These are phyloP conservation scores for Phrynosoma blainvillii DNA, from an alignment of 2,113 vertebrate genomes.

Conservation along the genomic window DNA sequence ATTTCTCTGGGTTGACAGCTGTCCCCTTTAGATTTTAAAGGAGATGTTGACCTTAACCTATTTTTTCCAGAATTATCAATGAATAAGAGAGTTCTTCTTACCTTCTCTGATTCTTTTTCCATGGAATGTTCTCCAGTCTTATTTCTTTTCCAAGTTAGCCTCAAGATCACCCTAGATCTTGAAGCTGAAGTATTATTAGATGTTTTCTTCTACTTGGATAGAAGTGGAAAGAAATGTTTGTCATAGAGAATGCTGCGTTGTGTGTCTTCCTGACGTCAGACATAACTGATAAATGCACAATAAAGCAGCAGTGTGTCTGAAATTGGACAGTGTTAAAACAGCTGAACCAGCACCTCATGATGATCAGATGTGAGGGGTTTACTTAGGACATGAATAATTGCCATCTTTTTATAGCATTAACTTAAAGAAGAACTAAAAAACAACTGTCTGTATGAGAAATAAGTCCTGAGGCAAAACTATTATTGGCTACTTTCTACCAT, in stretches of 20 bases:
- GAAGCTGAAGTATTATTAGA: slow-evolving; percentile 48
- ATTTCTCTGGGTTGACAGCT: background rate
- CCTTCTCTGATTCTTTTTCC: background rate
- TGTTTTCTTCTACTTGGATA: slow-evolving; percentile 55
- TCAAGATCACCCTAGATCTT: slow-evolving; percentile 18
- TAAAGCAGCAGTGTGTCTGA: slow-evolving; percentile 58
- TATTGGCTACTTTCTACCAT: slow-evolving; percentile 59
- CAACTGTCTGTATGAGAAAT: background rate
- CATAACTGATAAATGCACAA: slow-evolving; percentile 59
- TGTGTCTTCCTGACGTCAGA: slow-evolving; percentile 50
- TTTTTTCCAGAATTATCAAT: background rate
- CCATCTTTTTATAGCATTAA: background rate
- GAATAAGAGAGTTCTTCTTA: slow-evolving; percentile 16
- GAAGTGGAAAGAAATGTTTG: slow-evolving; percentile 47
- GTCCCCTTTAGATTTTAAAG: background rate
- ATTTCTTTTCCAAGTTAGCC: slow-evolving; percentile 35
- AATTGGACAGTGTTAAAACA: slow-evolving; percentile 31
- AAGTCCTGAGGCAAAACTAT: slow-evolving; percentile 21
- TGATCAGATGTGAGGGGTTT: slow-evolving; percentile 60
- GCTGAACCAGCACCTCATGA: slow-evolving; percentile 59
- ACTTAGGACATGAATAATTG: slow-evolving; percentile 20
- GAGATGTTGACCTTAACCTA: background rate
- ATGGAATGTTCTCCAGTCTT: background rate
- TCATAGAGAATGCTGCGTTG: slow-evolving; percentile 57
- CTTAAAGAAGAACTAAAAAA: slow-evolving; percentile 21